Percentiles rank a stretch among this genome's conserved stretches.
These are phyloP conservation scores for Grammomys surdaster DNA, from an alignment of 2,113 vertebrate species.

Conservation along the genomic window DNA sequence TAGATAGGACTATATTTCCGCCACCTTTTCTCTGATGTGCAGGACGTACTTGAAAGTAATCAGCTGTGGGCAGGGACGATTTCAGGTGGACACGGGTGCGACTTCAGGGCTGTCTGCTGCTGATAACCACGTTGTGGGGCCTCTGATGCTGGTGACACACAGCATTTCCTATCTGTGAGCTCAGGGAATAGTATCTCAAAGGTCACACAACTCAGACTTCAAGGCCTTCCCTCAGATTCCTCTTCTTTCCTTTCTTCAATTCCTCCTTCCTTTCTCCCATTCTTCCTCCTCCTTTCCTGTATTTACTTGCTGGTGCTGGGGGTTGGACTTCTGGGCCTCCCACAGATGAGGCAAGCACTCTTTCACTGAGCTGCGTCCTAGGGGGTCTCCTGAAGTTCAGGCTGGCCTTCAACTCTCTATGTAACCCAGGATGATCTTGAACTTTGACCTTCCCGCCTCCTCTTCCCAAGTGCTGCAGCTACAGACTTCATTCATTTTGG, in stretches of 20 bases:
- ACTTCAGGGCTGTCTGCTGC: neutral
- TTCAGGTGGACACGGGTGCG: neutral
- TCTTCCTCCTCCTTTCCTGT: neutral
- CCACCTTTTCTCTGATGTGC: constrained; percentile 28
- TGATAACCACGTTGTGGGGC: neutral
- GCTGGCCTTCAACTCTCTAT: neutral
- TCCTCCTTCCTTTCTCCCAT: neutral
- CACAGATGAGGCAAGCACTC: neutral
- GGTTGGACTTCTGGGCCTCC: too few relatives aligned
- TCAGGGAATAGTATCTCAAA: neutral
- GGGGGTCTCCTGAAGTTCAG: neutral
- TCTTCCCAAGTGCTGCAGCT: neutral
- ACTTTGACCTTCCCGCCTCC: neutral
- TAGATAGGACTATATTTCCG: neutral
- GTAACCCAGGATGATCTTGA: neutral
- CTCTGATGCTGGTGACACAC: neutral
- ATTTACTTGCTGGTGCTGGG: neutral
- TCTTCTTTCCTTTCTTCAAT: neutral
- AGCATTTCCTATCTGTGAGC: neutral
- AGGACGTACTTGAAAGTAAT: neutral
- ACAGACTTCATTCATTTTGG: neutral
- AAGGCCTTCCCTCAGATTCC: neutral
- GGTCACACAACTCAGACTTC: neutral
- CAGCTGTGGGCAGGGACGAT: neutral
- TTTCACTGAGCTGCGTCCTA: neutral